Conservation (phyloP, 2,888 invertebrate species). For the Tetranychus truncatus region DNA sequence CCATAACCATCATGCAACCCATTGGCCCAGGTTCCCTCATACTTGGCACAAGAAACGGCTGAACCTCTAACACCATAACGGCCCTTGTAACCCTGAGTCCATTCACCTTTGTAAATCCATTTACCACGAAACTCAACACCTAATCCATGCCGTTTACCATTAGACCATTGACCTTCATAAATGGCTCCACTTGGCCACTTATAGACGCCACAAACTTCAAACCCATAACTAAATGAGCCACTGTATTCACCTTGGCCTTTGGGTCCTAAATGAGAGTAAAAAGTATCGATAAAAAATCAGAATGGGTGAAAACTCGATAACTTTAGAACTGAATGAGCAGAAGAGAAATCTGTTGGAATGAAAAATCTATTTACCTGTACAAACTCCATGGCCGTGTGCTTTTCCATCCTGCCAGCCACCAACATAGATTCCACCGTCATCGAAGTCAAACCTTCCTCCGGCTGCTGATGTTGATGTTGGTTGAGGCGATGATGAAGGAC, state of each 20-base stretch:
- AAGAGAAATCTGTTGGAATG: too few species aligned
- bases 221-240: constrained; percentile 97
- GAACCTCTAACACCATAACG: constrained; percentile 93
- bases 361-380: constrained; percentile 45
- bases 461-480: not conserved
- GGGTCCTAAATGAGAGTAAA: constrained; percentile 37
- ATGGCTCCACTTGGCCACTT: constrained; percentile 94
- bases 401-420: constrained; percentile 99
- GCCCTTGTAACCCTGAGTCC: constrained; percentile 96
- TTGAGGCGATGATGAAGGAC: not conserved
- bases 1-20: constrained; percentile 98
- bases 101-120: constrained; percentile 93
- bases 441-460: constrained; percentile 94
- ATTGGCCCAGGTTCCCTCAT: constrained; percentile 95
- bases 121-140: constrained; percentile 91
- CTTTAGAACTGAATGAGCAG: too few species aligned
- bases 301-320: too few species aligned
- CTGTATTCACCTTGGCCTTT: constrained; percentile 97
- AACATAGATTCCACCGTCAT: constrained; percentile 98
- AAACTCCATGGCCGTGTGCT: constrained; percentile 97
- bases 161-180: constrained; percentile 98
- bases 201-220: constrained; percentile 96
- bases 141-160: constrained; percentile 91
- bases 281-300: too few species aligned
- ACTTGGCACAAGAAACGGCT: constrained; percentile 54